These are phyloP conservation scores for Nixonia krombeini DNA, from an alignment of 1,140 invertebrate genomes.

Conservation along the genomic window DNA sequence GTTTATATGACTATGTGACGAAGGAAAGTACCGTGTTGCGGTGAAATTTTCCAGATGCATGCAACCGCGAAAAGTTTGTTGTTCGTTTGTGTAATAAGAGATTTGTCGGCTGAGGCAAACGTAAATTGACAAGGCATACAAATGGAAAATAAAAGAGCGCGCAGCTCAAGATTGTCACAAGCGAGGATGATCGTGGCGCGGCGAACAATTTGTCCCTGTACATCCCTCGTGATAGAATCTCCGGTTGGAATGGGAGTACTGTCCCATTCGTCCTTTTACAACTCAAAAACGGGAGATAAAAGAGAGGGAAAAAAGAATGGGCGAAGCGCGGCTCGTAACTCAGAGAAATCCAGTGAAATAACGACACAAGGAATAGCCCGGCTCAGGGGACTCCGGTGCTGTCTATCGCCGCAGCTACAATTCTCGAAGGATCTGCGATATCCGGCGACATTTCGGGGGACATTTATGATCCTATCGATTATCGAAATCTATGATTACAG, in stretches of 20 bases:
- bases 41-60: too few relatives aligned
- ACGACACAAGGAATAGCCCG: constrained; percentile 26
- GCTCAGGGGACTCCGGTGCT: constrained; percentile 28
- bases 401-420: constrained; percentile 31
- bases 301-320: constrained; percentile 8
- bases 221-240: neutral
- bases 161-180: too few relatives aligned
- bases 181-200: too few relatives aligned
- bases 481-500: constrained; percentile 41
- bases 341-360: constrained; percentile 26
- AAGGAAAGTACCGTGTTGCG: too few relatives aligned
- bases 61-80: too few relatives aligned
- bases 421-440: constrained; percentile 37
- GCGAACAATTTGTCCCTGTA: too few relatives aligned
- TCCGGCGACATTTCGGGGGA: constrained; percentile 29
- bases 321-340: constrained; percentile 17
- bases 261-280: constrained; percentile 18
- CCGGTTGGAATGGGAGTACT: neutral
- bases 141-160: too few relatives aligned
- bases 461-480: constrained; percentile 49
- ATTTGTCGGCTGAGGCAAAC: too few relatives aligned
- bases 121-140: too few relatives aligned
- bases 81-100: too few relatives aligned
- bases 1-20: too few relatives aligned
- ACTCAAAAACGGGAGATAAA: constrained; percentile 11